phyloP scores from a whole-genome alignment of 2,888 invertebrate genomes.

The Malacosoma neustria region DNA sequence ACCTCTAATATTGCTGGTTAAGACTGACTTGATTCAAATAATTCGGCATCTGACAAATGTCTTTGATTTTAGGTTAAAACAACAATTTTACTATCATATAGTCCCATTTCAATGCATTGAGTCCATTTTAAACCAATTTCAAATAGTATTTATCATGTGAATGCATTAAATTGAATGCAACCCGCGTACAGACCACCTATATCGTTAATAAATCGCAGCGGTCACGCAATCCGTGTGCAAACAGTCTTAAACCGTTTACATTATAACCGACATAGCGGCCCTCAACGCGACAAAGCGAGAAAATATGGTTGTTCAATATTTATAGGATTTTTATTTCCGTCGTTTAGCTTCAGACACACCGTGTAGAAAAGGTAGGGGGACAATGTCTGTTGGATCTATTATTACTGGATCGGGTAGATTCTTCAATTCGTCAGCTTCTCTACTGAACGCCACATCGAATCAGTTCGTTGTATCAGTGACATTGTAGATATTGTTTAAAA shows the following conservation, averaged over 20 bases:
- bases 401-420: not conserved
- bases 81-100: no score
- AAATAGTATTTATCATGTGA: not conserved
- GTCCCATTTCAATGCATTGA: no score
- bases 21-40: no score
- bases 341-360: constrained; percentile 61
- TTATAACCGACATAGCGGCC: constrained; percentile 27
- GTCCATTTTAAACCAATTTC: not conserved
- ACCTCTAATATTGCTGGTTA: no score
- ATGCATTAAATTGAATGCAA: not conserved
- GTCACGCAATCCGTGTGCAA: constrained; percentile 15
- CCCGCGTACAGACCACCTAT: not conserved
- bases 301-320: constrained; percentile 72
- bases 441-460: not conserved
- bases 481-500: constrained; percentile 14
- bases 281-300: constrained; percentile 65
- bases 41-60: no score
- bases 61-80: no score
- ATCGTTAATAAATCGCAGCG: constrained; percentile 5
- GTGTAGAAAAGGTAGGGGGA: constrained; percentile 21
- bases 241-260: constrained; percentile 19
- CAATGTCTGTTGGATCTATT: not conserved
- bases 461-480: constrained; percentile 32
- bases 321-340: constrained; percentile 70
- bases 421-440: not conserved